Evolutionary conservation across 2,797 vertebrate genomes (phyloP).

Genomic region (Pseudotriccus pelzelni): DNA sequence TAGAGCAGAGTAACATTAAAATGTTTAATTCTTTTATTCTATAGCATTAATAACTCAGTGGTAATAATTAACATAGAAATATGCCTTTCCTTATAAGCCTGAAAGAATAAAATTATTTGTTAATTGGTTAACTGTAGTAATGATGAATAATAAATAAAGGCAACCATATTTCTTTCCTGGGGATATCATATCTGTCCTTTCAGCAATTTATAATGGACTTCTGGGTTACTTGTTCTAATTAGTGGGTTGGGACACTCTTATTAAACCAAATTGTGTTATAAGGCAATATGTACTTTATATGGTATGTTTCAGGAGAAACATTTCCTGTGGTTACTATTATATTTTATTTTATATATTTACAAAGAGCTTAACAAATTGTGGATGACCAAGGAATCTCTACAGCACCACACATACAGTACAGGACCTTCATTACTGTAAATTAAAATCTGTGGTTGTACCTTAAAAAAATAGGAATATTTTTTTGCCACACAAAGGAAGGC

Average conservation of each 20-base stretch:
- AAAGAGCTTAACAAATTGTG: not conserved
- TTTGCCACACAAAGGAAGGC: fast-evolving
- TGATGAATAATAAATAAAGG: constrained; percentile 63
- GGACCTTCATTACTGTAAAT: not conserved
- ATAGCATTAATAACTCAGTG: constrained; percentile 2
- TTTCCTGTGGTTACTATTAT: not conserved
- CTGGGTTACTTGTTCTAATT: constrained; percentile 39
- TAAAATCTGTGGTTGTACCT: not conserved
- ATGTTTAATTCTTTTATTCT: constrained; percentile 43
- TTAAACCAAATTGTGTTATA: not conserved
- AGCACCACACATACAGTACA: fast-evolving
- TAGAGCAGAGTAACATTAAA: constrained; percentile 10
- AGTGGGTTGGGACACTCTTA: not conserved
- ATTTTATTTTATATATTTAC: not conserved
- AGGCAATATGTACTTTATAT: not conserved
- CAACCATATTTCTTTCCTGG: constrained; percentile 24
- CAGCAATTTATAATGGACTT: constrained; percentile 22
- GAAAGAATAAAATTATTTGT: constrained; percentile 38
- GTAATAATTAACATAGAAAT: constrained; percentile 27
- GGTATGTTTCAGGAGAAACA: not conserved
- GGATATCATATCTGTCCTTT: constrained; percentile 1
- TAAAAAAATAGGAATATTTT: not conserved
- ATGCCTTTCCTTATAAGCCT: not conserved
- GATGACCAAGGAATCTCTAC: not conserved
- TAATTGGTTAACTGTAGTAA: constrained; percentile 46